Percentiles rank a stretch among this genome's conserved stretches.
phyloP scores from a whole-genome alignment of 2,888 invertebrate genomes.

The Dorcus hopei region DNA sequence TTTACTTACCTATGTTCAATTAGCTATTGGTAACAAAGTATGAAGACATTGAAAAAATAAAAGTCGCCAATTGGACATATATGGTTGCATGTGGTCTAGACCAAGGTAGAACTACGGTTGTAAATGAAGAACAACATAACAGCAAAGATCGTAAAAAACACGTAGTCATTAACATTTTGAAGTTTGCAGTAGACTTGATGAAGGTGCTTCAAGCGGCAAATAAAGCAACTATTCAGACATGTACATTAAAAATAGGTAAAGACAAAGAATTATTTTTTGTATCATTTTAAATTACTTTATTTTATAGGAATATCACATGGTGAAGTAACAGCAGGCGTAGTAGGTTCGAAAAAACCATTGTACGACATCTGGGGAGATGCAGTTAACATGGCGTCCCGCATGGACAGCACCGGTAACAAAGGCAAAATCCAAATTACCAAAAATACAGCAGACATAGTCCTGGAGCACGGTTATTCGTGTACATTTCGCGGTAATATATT shows the following conservation, averaged over 20 bases:
- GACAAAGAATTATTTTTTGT: neutral
- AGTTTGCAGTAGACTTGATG: conserved; percentile 74
- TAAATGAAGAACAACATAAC: conserved; percentile 30
- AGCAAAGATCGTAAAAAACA: conserved; percentile 35
- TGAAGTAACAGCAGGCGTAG: conserved; percentile 89
- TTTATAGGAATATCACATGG: conserved; percentile 81
- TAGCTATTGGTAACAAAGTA: conserved; percentile 8
- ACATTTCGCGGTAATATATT: conserved; percentile 65
- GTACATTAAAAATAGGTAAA: conserved; percentile 71
- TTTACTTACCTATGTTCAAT: neutral
- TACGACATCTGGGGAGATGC: conserved; percentile 98
- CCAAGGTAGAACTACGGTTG: conserved; percentile 64
- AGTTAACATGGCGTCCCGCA: conserved; percentile 93
- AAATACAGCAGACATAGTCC: conserved; percentile 66
- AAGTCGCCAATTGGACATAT: conserved; percentile 94
- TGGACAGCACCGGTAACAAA: conserved; percentile 87
- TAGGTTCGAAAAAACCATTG: conserved; percentile 88
- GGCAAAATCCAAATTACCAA: conserved; percentile 73
- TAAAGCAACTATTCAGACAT: conserved; percentile 56
- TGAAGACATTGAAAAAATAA: conserved; percentile 87
- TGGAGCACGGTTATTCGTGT: conserved; percentile 67
- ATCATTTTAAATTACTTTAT: neutral
- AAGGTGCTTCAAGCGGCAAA: conserved; percentile 61
- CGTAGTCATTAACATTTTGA: conserved; percentile 60
- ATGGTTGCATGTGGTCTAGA: conserved; percentile 95